Conservation (phyloP, 2,113 vertebrate species). For the Oncorhynchus gorbuscha region DNA sequence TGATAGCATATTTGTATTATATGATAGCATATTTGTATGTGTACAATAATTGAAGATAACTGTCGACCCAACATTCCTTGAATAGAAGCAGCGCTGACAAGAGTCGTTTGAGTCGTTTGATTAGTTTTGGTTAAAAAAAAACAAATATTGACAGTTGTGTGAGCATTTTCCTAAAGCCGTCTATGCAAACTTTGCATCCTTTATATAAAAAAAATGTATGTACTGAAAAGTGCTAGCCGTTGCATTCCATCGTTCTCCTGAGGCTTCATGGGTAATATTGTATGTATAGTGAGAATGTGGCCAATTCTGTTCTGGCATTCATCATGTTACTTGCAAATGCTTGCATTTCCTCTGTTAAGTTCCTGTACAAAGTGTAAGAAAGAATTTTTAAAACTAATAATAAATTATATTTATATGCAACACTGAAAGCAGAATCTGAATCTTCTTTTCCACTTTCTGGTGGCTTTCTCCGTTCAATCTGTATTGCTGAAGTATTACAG, state of each 20-base stretch:
- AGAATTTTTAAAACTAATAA: conserved; percentile 98
- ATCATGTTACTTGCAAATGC: conserved; percentile 81
- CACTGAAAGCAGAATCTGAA: conserved; percentile 55
- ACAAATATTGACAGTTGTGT: conserved; percentile 28
- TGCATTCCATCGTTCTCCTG: conserved; percentile 53
- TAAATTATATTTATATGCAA: conserved; percentile 99
- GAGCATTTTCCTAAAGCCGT: conserved; percentile 79
- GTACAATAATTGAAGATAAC: conserved; percentile 37
- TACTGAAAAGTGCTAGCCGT: conserved; percentile 74
- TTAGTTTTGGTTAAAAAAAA: conserved; percentile 26
- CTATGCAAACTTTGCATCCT: conserved; percentile 92
- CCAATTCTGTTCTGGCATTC: conserved; percentile 81
- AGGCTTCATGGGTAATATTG: conserved; percentile 26
- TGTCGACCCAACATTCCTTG: conserved; percentile 58
- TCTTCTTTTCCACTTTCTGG: neutral
- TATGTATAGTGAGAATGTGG: conserved; percentile 81
- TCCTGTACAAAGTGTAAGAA: conserved; percentile 99
- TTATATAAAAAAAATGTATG: conserved; percentile 77
- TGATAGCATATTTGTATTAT: conserved; percentile 22
- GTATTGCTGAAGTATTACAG: neutral
- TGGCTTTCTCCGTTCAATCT: neutral
- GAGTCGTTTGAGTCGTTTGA: conserved; percentile 30
- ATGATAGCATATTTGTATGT: conserved; percentile 27
- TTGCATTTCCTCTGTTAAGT: conserved; percentile 85
- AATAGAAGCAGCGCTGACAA: conserved; percentile 33